Evolutionary conservation across 2,797 vertebrate species (phyloP).

Genomic region (Phrynocephalus vlangalii): DNA sequence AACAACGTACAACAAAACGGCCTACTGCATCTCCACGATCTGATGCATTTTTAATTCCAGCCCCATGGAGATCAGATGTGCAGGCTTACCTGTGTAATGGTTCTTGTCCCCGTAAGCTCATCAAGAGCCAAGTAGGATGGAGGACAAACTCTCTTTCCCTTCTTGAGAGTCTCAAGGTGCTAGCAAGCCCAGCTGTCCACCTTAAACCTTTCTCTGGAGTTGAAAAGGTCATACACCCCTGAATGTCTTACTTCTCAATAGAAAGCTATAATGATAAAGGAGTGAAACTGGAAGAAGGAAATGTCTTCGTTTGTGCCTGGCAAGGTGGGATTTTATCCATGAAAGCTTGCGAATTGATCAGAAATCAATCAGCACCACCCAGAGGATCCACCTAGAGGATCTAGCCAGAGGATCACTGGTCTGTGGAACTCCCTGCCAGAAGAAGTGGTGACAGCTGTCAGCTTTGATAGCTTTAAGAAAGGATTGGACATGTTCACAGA

Average conservation of each 20-base stretch:
- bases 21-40: not conserved
- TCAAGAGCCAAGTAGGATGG: not conserved
- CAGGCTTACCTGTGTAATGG: not conserved
- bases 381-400: no score
- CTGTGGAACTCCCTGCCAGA: no score
- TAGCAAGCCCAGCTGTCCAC: not conserved
- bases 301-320: no score
- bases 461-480: no score
- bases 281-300: no score
- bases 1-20: slow-evolving; percentile 8
- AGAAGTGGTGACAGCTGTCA: no score
- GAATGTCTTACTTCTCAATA: not conserved
- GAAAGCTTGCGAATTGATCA: not conserved
- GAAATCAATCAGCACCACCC: no score
- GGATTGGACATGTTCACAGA: no score
- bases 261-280: not conserved
- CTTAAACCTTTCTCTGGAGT: not conserved
- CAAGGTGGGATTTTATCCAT: no score
- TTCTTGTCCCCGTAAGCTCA: not conserved
- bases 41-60: slow-evolving; percentile 26
- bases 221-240: no score
- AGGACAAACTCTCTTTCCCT: not conserved
- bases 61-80: slow-evolving; percentile 17
- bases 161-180: not conserved
- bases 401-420: no score